Conservation (phyloP, 2,113 vertebrate species). For the Tragulus kanchil region DNA sequence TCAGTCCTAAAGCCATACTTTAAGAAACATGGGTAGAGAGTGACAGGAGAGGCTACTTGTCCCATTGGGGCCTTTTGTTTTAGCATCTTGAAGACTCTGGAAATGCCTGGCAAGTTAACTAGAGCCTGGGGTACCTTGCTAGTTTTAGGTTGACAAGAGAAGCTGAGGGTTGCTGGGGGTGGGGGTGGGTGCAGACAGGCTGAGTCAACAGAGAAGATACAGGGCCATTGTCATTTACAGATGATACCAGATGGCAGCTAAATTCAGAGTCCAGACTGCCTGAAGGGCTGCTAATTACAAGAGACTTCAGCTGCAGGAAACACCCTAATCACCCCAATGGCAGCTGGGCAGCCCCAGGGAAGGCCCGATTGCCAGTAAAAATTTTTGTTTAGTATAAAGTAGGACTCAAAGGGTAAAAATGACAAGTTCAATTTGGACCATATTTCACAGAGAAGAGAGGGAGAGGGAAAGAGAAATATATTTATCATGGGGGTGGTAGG, state of each 20-base stretch:
- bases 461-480: not conserved
- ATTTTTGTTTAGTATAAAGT: slow-evolving; percentile 69
- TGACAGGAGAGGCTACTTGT: not conserved
- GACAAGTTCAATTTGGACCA: slow-evolving; percentile 60
- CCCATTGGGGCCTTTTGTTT: not conserved
- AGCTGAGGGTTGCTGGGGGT: not conserved
- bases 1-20: not conserved
- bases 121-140: not conserved
- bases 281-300: slow-evolving; percentile 82
- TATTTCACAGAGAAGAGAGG: slow-evolving; percentile 30
- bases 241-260: slow-evolving; percentile 83
- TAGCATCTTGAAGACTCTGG: not conserved
- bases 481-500: not conserved
- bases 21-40: not conserved
- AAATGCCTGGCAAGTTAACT: slow-evolving; percentile 17
- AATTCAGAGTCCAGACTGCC: slow-evolving; percentile 83
- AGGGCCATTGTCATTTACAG: slow-evolving; percentile 80
- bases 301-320: slow-evolving; percentile 84
- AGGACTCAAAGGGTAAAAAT: slow-evolving; percentile 72
- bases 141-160: not conserved
- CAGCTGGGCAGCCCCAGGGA: slow-evolving; percentile 82
- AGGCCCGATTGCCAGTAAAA: slow-evolving; percentile 60
- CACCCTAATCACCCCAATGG: slow-evolving; percentile 78
- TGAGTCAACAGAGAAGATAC: slow-evolving; percentile 65
- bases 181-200: not conserved